Percentiles rank a stretch among this genome's conserved stretches.
These are phyloP conservation scores for Muraenolepis orangiensis DNA, from an alignment of 2,797 vertebrate genomes.

Conservation along the genomic window DNA sequence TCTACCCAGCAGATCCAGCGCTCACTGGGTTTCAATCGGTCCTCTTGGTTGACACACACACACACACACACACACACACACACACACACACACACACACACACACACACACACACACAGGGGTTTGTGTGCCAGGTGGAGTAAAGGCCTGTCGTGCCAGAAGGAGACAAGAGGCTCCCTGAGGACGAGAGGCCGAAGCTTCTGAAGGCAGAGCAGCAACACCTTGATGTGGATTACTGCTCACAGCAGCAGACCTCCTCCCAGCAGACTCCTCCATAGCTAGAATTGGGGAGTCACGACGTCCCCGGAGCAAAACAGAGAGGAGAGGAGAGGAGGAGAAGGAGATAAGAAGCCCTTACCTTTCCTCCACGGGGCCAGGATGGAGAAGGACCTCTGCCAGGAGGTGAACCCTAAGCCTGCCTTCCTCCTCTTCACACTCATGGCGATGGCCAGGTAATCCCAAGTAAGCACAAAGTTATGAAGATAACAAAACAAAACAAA, in stretches of 20 bases:
- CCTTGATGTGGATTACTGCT: background rate
- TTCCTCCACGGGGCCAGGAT: constrained; percentile 77
- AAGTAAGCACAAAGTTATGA: background rate
- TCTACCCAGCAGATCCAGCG: background rate
- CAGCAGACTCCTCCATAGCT: background rate
- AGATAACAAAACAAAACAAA: background rate
- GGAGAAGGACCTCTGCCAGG: constrained; percentile 78
- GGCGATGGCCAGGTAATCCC: constrained; percentile 25
- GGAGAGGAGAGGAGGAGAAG: background rate
- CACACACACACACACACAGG: too few species aligned
- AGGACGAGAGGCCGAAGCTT: background rate
- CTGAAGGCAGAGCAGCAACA: background rate
- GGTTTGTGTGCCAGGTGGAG: background rate
- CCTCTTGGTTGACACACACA: background rate
- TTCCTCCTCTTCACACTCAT: constrained; percentile 70
- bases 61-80: too few species aligned
- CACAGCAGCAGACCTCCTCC: background rate
- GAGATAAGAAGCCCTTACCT: constrained; percentile 67
- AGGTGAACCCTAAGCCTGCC: constrained; percentile 67
- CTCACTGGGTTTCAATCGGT: background rate
- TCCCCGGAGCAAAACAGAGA: background rate
- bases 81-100: too few species aligned
- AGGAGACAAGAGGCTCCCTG: background rate
- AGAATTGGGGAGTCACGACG: background rate
- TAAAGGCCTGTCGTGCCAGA: background rate